A percentile compares a stretch with the other conserved stretches of the same genome.
Evolutionary conservation across 1,140 invertebrate species (phyloP).

Genomic region (Tetragonula clypearis): DNA sequence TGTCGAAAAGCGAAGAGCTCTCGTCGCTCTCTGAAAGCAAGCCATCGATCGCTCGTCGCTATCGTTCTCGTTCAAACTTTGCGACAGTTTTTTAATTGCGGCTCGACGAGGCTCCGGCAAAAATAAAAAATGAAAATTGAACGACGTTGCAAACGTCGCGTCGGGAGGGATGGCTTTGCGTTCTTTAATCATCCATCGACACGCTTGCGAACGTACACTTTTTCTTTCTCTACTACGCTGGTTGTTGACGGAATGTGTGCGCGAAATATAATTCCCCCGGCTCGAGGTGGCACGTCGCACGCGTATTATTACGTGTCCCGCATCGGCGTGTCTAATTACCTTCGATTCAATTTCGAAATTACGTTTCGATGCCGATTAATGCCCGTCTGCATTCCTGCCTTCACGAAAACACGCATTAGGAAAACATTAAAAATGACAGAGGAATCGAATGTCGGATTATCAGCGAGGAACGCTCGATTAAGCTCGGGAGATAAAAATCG

Average conservation of each 20-base stretch:
- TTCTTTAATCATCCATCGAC: neutral
- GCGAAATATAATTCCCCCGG: conserved; percentile 43
- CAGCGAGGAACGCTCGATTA: neutral
- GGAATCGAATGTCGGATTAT: neutral
- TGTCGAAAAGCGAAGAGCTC: too few relatives aligned
- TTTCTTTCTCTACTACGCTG: neutral
- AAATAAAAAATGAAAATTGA: neutral
- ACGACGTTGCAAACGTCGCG: neutral
- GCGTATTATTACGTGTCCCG: conserved; percentile 45
- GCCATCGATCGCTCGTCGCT: neutral
- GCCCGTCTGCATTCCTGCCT: neutral
- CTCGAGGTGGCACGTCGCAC: conserved; percentile 32
- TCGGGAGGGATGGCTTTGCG: neutral
- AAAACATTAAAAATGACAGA: neutral
- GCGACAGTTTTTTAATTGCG: neutral
- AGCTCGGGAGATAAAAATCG: neutral
- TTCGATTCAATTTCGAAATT: conserved; percentile 46
- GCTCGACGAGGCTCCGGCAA: neutral
- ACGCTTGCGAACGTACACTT: conserved; percentile 1
- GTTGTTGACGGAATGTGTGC: conserved; percentile 43
- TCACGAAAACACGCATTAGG: neutral
- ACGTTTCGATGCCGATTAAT: neutral
- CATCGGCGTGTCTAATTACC: conserved; percentile 46
- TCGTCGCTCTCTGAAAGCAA: neutral
- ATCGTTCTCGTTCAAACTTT: neutral